Conservation (phyloP, 1,140 invertebrate genomes). For the Contarinia nasturtii region DNA sequence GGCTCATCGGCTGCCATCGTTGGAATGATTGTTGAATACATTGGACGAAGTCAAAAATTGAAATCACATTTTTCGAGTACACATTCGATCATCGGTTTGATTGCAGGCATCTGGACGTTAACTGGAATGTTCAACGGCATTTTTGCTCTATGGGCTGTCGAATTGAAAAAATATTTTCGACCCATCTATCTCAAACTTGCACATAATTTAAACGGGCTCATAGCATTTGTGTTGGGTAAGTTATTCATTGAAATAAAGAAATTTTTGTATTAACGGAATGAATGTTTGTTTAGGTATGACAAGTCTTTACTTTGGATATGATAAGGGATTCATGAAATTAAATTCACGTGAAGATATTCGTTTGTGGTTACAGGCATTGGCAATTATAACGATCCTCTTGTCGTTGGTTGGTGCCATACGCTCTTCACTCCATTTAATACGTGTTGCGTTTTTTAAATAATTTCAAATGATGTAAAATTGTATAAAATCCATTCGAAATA, state of each 20-base stretch:
- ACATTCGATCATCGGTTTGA: neutral
- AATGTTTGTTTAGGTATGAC: slow-evolving; percentile 1
- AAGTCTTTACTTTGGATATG: too few species aligned
- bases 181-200: neutral
- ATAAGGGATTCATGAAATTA: too few species aligned
- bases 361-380: too few species aligned
- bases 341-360: too few species aligned
- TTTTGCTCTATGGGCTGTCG: neutral
- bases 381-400: too few species aligned
- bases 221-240: neutral
- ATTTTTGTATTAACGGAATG: neutral
- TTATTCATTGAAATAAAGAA: neutral
- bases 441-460: too few species aligned
- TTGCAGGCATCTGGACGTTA: neutral
- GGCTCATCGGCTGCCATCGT: neutral
- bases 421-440: too few species aligned
- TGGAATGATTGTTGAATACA: neutral
- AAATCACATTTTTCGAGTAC: neutral
- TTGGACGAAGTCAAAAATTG: neutral
- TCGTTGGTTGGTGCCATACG: too few species aligned
- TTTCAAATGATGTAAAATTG: too few species aligned
- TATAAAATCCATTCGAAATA: too few species aligned
- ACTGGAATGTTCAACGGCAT: neutral
- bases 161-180: neutral
- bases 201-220: neutral